phyloP scores from a whole-genome alignment of 2,113 vertebrate genomes.

The Balaenoptera acutorostrata region DNA sequence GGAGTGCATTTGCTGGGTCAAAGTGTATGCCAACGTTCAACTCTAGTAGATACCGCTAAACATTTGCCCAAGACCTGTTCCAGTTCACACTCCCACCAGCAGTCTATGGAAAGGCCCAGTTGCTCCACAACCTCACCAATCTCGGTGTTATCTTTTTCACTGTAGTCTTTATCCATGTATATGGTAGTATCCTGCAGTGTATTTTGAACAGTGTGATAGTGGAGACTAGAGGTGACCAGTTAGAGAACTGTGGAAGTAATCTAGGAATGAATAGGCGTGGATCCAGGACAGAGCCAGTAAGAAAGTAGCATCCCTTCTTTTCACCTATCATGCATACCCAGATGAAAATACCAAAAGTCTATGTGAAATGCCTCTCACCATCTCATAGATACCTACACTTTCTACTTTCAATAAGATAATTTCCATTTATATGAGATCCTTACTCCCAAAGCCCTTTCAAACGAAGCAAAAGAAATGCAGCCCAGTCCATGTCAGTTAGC shows the following conservation, averaged over 20 bases:
- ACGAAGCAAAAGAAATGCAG: neutral
- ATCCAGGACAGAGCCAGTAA: neutral
- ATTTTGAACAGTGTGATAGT: neutral
- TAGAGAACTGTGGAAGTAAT: neutral
- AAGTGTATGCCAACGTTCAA: neutral
- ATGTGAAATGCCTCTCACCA: neutral
- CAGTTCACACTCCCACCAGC: neutral
- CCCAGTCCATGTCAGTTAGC: neutral
- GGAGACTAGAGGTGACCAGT: neutral
- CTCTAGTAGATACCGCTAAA: neutral
- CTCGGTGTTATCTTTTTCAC: neutral
- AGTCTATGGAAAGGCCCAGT: neutral
- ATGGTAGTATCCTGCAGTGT: neutral
- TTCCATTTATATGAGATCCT: slow-evolving; percentile 47
- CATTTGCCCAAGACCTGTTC: neutral
- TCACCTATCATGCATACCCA: too few relatives aligned
- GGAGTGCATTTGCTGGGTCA: neutral
- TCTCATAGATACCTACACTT: neutral
- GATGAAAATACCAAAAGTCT: neutral
- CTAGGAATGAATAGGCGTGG: neutral
- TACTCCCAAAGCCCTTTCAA: slow-evolving; percentile 35
- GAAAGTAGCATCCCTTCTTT: neutral
- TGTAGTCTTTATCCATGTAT: neutral
- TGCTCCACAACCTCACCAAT: neutral
- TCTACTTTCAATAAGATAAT: slow-evolving; percentile 40